Base-by-base conservation (phyloP, 2,888 invertebrate genomes). In the Trichogramma evanescens region DNA sequence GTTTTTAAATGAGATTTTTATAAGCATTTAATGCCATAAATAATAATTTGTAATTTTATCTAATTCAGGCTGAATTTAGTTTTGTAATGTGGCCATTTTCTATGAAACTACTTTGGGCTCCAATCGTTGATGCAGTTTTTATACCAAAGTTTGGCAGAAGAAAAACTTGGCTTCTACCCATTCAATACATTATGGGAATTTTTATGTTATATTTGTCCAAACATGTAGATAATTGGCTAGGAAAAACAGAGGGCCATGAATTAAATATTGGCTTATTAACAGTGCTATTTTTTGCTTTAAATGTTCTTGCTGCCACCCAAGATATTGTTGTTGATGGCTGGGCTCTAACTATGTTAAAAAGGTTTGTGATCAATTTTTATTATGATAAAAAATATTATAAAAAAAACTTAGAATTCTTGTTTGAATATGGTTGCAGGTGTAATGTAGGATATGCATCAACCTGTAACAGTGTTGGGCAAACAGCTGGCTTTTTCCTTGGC, bases 251-350 rank as follows among this genome's bases (percentile, higher is more conserved):
- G 4, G 70, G 56, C 3, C 52, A 48, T 53, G 40, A 58, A 8
- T 91, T 93, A 0, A 88, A 90, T 70, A 90, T 94, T 68, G 84
- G 82, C 60, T 77, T 89, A 54, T 81, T 99, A 40, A 97, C 97
- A 0, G 72, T 85, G 9, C 82, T 93, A 61, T 99, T 99, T 80
- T 91, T 98, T 75, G 81, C 86, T 58, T 81, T 99, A 4, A 98
- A 97, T 74, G 96, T 98, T 73, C 81, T 99, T 70, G 98, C 98
- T 5, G 98, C 99, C 3, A 99, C 99, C 2, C 99, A 99, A 81
- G 99, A 99, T 78, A 97, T 99, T 72, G 98, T 96, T 10, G 98
- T 99, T 0, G 99, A 99, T 81, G 99, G 99, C 38, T 99, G 99
- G 99, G 99, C 99, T 0, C 81, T 99, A 8, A 99, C 98, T 0